A percentile compares a stretch with the other conserved stretches of the same genome.
Conservation (phyloP, 2,888 invertebrate species). For the Xestobium rufovillosum region DNA sequence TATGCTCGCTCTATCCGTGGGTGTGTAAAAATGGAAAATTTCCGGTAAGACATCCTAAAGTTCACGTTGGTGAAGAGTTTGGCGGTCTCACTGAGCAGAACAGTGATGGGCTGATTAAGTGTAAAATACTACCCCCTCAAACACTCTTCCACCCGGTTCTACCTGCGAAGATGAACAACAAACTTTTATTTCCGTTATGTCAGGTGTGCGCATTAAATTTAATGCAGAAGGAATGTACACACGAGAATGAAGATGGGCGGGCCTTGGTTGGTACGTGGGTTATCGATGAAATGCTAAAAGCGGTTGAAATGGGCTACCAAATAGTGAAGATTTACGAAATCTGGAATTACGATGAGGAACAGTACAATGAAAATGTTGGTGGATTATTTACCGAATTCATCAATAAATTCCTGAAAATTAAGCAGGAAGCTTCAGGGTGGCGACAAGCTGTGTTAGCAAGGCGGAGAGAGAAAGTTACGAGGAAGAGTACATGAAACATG, state of each 20-base stretch:
- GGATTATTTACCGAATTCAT: slow-evolving; percentile 29
- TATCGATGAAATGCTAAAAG: slow-evolving; percentile 30
- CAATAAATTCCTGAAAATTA: slow-evolving; percentile 26
- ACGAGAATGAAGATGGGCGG: slow-evolving; percentile 27
- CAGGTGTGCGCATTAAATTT: slow-evolving; percentile 25
- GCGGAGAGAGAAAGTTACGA: slow-evolving; percentile 16
- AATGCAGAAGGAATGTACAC: slow-evolving; percentile 20
- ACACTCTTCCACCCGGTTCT: slow-evolving; percentile 25
- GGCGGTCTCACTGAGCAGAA: neutral
- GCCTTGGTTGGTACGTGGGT: slow-evolving; percentile 28
- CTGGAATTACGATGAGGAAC: slow-evolving; percentile 28
- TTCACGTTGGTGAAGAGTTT: slow-evolving; percentile 18
- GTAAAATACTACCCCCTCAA: slow-evolving; percentile 21
- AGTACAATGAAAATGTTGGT: slow-evolving; percentile 8
- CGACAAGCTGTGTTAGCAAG: slow-evolving; percentile 18
- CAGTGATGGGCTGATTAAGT: slow-evolving; percentile 13
- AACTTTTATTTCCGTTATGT: slow-evolving; percentile 32
- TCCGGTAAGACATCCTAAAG: slow-evolving; percentile 24
- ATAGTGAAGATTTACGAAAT: slow-evolving; percentile 30
- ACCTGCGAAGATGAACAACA: slow-evolving; percentile 26
- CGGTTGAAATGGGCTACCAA: slow-evolving; percentile 27
- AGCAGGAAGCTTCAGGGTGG: slow-evolving; percentile 25
- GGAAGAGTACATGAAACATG: slow-evolving; percentile 13
- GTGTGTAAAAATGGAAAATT: slow-evolving; percentile 24
- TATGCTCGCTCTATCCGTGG: no score